These are phyloP conservation scores for Epinephelus awoara DNA, from an alignment of 2,797 vertebrate species.

Conservation along the genomic window DNA sequence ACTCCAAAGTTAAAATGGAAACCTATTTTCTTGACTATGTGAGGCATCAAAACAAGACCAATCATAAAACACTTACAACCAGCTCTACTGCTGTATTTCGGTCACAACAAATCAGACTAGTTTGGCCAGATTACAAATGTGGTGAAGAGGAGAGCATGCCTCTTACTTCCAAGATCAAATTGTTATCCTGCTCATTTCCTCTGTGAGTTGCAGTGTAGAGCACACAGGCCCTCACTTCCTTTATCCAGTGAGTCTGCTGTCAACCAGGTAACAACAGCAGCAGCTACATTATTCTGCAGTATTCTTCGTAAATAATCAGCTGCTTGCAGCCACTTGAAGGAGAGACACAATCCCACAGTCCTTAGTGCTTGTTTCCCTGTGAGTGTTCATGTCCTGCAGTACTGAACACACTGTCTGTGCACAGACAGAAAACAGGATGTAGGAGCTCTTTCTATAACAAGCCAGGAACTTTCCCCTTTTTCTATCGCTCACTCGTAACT, in stretches of 20 bases:
- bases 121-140: conserved; percentile 1
- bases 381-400: conserved; percentile 36
- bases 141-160: conserved; percentile 2
- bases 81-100: conserved; percentile 2
- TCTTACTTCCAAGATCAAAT: conserved; percentile 31
- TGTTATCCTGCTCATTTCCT: conserved; percentile 42
- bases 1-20: background rate
- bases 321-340: conserved; percentile 54
- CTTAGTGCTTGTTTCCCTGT: conserved; percentile 25
- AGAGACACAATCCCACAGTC: conserved; percentile 54
- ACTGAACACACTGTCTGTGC: conserved; percentile 21
- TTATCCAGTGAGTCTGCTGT: conserved; percentile 34
- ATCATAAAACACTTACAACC: background rate
- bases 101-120: conserved; percentile 20
- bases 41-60: conserved; percentile 14
- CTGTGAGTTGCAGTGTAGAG: conserved; percentile 17
- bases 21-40: background rate
- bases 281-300: conserved; percentile 22
- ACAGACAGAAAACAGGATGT: conserved; percentile 50
- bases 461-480: conserved; percentile 38
- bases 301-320: conserved; percentile 41
- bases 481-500: conserved; percentile 48
- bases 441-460: conserved; percentile 55
- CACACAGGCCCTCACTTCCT: conserved; percentile 25
- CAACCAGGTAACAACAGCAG: conserved; percentile 34